Conservation (phyloP, 92 coral and sea anemone genomes). For the Actinernus sp. region DNA sequence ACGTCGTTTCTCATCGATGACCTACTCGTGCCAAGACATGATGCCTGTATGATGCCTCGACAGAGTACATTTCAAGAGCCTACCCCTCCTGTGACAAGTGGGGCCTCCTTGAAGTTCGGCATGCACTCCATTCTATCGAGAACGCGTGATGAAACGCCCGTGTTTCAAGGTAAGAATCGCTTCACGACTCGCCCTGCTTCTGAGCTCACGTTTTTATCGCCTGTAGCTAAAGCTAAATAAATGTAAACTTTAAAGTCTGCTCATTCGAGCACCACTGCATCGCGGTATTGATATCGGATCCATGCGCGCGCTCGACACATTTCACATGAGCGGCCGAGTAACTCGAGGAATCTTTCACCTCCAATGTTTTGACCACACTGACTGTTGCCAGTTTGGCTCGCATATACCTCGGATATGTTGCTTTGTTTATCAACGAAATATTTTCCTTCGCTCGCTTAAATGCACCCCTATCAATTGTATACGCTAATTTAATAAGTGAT, state of each 20-base stretch:
- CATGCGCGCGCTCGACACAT: no score
- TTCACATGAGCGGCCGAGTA: no score
- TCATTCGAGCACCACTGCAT: no score
- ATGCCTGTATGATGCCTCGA: conserved; percentile 20
- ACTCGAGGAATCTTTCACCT: no score
- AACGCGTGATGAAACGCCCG: conserved; percentile 32
- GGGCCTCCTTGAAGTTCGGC: conserved; percentile 29
- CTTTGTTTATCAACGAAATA: conserved; percentile 34
- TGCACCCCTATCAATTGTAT: conserved; percentile 3
- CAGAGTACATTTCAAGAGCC: conserved; percentile 32
- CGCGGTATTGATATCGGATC: no score
- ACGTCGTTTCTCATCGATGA: conserved; percentile 36
- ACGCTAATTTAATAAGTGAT: conserved; percentile 48
- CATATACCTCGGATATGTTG: conserved; percentile 2
- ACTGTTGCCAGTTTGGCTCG: conserved; percentile 42
- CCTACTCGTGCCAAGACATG: conserved; percentile 19
- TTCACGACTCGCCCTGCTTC: no score
- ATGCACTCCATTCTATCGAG: conserved; percentile 45
- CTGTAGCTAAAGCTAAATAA: no score
- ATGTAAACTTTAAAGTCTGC: no score
- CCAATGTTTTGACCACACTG: no score
- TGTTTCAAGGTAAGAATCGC: conserved; percentile 26
- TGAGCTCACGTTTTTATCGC: no score
- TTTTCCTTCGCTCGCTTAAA: conserved; percentile 11
- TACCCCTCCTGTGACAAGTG: conserved; percentile 17